Percentiles rank a stretch among this genome's conserved stretches.
These are phyloP conservation scores for Atractosteus spatula DNA, from an alignment of 2,113 vertebrate species.

Conservation along the genomic window DNA sequence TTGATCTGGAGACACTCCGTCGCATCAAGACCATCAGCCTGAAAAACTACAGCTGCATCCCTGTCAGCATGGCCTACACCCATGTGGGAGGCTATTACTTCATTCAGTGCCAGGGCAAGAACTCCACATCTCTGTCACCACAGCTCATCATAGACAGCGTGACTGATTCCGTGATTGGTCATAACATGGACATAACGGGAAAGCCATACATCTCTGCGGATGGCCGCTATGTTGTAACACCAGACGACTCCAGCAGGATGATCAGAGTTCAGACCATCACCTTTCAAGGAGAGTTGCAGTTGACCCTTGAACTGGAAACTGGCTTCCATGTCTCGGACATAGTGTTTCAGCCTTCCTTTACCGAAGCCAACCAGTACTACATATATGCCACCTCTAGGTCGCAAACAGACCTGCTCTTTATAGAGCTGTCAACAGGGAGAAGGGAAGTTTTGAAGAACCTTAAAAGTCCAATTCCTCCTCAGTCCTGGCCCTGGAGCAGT, in stretches of 20 bases:
- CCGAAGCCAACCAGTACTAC: constrained; percentile 75
- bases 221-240: constrained; percentile 79
- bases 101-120: constrained; percentile 69
- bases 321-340: constrained; percentile 69
- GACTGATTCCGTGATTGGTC: constrained; percentile 78
- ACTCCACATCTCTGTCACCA: not conserved
- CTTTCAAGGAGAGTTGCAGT: constrained; percentile 69
- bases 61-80: constrained; percentile 83
- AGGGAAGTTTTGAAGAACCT: constrained; percentile 71
- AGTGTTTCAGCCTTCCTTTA: constrained; percentile 87
- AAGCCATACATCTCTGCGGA: constrained; percentile 76
- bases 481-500: constrained; percentile 77
- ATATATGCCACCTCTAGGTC: constrained; percentile 73
- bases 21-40: constrained; percentile 83
- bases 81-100: constrained; percentile 90
- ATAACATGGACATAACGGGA: constrained; percentile 67
- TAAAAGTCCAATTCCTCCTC: constrained; percentile 70
- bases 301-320: constrained; percentile 61
- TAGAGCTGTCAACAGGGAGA: constrained; percentile 79
- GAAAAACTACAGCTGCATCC: constrained; percentile 70
- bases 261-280: constrained; percentile 80
- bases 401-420: constrained; percentile 77
- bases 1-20: constrained; percentile 88
- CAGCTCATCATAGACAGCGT: constrained; percentile 88
- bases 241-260: constrained; percentile 48